Evolutionary conservation across 2,113 vertebrate genomes (phyloP).

Genomic region (Onychostoma macrolepis): DNA sequence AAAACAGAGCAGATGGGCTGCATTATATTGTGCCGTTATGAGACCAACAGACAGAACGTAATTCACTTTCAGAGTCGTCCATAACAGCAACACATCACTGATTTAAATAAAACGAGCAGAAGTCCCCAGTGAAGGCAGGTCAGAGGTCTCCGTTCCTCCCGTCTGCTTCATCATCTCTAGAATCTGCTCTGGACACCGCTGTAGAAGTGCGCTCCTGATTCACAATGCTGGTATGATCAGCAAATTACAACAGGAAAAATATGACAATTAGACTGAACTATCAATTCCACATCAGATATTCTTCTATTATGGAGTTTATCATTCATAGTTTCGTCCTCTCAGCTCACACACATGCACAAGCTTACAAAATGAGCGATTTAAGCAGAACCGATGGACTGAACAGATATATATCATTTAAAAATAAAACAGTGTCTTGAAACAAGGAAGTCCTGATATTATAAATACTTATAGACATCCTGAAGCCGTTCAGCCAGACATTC

Average conservation of each 20-base stretch:
- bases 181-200: too few species aligned
- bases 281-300: background rate
- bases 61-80: background rate
- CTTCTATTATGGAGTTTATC: background rate
- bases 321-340: background rate
- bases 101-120: background rate
- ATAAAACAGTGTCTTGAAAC: conserved; percentile 1
- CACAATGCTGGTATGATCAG: background rate
- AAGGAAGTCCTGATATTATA: background rate
- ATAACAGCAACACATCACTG: background rate
- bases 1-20: background rate
- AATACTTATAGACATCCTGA: background rate
- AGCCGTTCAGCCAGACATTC: conserved; percentile 11
- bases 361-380: background rate
- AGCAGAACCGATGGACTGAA: background rate
- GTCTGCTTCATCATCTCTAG: too few species aligned
- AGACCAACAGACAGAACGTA: background rate
- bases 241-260: background rate
- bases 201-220: too few species aligned
- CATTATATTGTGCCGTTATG: background rate
- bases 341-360: background rate
- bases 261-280: background rate
- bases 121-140: background rate
- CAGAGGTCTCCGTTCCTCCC: background rate
- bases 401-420: background rate